Evolutionary conservation across 2,113 vertebrate species (phyloP).

Genomic region (Puma concolor): DNA sequence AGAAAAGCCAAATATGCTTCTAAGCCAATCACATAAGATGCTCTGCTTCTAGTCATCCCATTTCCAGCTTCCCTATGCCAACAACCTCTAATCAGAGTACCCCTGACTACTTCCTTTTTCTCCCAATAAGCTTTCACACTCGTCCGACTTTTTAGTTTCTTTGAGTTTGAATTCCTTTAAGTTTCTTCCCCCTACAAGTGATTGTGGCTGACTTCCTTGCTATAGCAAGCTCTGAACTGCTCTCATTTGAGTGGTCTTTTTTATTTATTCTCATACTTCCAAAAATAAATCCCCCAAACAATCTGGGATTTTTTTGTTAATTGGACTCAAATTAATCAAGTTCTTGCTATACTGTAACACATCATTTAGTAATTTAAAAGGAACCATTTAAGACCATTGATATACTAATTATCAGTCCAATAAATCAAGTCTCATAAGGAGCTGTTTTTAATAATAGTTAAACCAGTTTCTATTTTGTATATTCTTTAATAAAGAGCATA

Average conservation of each 20-base stretch:
- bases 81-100: not conserved
- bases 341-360: not conserved
- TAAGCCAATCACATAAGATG: not conserved
- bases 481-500: not conserved
- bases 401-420: not conserved
- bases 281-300: not conserved
- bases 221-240: not conserved
- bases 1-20: not conserved
- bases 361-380: conserved; percentile 25
- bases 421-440: not conserved
- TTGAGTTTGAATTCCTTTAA: not conserved
- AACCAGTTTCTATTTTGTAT: not conserved
- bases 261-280: not conserved
- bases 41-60: not conserved
- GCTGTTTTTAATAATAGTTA: not conserved
- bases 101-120: not conserved
- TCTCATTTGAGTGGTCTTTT: not conserved
- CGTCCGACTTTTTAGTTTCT: not conserved
- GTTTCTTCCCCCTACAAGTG: not conserved
- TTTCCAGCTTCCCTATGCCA: not conserved
- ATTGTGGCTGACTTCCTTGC: not conserved
- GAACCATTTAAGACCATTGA: not conserved
- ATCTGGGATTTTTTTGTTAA: not conserved
- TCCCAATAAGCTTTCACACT: not conserved
- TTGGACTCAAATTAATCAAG: conserved; percentile 12